Percentiles rank a stretch among this genome's conserved stretches.
phyloP scores from a whole-genome alignment of 2,797 vertebrate genomes.

The Microctenopoma lineatum region DNA sequence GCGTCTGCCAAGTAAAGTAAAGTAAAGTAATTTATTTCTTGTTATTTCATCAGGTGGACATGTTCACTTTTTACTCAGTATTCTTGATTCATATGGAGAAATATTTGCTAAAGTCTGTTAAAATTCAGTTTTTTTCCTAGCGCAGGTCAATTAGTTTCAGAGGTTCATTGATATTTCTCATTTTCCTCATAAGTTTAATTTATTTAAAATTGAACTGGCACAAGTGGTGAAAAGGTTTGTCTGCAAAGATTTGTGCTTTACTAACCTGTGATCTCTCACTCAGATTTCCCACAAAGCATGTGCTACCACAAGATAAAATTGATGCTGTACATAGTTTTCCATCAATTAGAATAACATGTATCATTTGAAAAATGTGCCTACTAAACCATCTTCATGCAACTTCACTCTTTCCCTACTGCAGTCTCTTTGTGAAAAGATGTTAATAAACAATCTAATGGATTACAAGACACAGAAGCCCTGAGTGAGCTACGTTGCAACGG shows the following conservation, averaged over 20 bases:
- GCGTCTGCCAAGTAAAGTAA: too few species aligned
- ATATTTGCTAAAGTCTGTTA: slow-evolving; percentile 58
- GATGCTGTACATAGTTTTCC: slow-evolving; percentile 84
- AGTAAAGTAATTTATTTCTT: slow-evolving; percentile 86
- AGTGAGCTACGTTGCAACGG: too few species aligned
- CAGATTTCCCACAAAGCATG: slow-evolving; percentile 71
- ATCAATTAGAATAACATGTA: slow-evolving; percentile 75
- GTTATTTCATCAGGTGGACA: slow-evolving; percentile 68
- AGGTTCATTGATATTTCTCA: slow-evolving; percentile 66
- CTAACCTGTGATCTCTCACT: slow-evolving; percentile 68
- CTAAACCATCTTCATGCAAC: slow-evolving; percentile 74
- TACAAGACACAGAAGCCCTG: too few species aligned
- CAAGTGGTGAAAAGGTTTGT: slow-evolving; percentile 57
- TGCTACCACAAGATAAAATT: slow-evolving; percentile 68
- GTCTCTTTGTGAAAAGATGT: slow-evolving; percentile 75
- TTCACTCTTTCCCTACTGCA: slow-evolving; percentile 69
- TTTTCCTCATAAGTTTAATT: slow-evolving; percentile 79
- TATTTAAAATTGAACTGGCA: slow-evolving; percentile 80
- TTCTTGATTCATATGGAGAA: slow-evolving; percentile 68
- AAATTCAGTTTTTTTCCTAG: slow-evolving; percentile 59
- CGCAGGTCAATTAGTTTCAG: slow-evolving; percentile 68
- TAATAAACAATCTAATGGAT: too few species aligned
- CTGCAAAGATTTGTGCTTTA: slow-evolving; percentile 59
- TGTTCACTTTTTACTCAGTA: slow-evolving; percentile 67
- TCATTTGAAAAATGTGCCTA: slow-evolving; percentile 80